phyloP scores from a whole-genome alignment of 1,140 invertebrate genomes.

The Drosophila paulistorum region DNA sequence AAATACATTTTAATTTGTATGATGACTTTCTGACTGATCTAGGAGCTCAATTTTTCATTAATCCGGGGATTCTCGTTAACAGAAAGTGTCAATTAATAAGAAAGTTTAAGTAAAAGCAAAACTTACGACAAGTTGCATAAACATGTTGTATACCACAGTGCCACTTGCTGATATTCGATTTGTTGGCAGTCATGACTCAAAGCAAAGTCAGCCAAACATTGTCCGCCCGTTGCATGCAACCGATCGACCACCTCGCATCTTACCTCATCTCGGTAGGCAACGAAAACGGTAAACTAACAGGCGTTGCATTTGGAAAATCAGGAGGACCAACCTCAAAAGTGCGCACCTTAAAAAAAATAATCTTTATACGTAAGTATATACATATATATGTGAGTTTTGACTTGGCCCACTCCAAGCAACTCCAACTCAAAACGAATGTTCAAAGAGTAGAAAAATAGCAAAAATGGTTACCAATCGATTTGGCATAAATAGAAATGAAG shows the following conservation, averaged over 20 bases:
- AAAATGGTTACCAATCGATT: slow-evolving; percentile 79
- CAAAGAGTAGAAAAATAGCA: slow-evolving; percentile 22
- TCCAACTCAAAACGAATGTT: slow-evolving; percentile 56
- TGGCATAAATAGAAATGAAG: slow-evolving; percentile 66
- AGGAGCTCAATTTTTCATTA: too few relatives aligned
- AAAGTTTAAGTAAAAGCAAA: too few relatives aligned
- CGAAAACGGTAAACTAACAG: slow-evolving; percentile 79
- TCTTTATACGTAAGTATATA: slow-evolving; percentile 52
- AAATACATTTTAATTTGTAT: too few relatives aligned
- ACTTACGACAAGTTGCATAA: slow-evolving; percentile 8
- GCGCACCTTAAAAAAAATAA: slow-evolving; percentile 77
- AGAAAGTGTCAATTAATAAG: too few relatives aligned
- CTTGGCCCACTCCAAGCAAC: slow-evolving; percentile 46
- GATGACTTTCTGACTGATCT: too few relatives aligned
- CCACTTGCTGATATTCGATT: slow-evolving; percentile 67
- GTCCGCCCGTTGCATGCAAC: slow-evolving; percentile 74
- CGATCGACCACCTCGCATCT: slow-evolving; percentile 49
- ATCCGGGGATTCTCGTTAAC: too few relatives aligned
- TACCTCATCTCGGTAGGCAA: slow-evolving; percentile 45
- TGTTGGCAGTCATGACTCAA: slow-evolving; percentile 80
- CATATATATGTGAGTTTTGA: slow-evolving; percentile 45
- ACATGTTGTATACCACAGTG: slow-evolving; percentile 38
- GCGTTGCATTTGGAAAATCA: slow-evolving; percentile 80
- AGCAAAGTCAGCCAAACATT: slow-evolving; percentile 58
- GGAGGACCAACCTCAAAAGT: slow-evolving; percentile 80